Evolutionary conservation across 2,113 vertebrate species (phyloP).

Genomic region (Oryzias celebensis): DNA sequence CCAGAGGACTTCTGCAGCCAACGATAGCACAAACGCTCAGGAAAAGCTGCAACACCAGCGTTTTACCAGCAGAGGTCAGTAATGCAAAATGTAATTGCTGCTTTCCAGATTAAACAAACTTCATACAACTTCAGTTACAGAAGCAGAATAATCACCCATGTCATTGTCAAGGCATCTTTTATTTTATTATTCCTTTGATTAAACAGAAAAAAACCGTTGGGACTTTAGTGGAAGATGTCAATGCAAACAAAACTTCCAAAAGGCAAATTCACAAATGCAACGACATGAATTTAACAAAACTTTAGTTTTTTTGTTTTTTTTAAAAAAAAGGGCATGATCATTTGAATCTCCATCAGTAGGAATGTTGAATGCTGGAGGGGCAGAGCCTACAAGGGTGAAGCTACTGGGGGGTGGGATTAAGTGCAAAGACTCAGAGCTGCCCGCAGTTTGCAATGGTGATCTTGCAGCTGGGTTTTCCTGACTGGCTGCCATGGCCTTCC

Average conservation of each 20-base stretch:
- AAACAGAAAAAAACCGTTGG: slow-evolving; percentile 36
- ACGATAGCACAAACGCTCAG: too few relatives aligned
- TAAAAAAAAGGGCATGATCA: too few relatives aligned
- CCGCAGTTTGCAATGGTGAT: slow-evolving; percentile 84
- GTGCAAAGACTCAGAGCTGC: slow-evolving; percentile 73
- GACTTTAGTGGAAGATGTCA: slow-evolving; percentile 42
- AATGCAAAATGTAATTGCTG: not conserved
- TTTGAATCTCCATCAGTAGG: slow-evolving; percentile 52
- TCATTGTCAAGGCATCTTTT: slow-evolving; percentile 56
- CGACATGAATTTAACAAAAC: slow-evolving; percentile 33
- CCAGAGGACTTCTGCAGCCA: too few relatives aligned
- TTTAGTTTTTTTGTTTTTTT: too few relatives aligned
- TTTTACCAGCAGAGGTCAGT: not conserved
- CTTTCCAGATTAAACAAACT: not conserved
- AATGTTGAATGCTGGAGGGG: slow-evolving; percentile 60
- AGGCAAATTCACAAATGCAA: slow-evolving; percentile 69
- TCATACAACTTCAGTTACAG: not conserved
- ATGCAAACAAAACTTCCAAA: slow-evolving; percentile 61
- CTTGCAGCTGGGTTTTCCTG: slow-evolving; percentile 80
- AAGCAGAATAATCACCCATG: not conserved
- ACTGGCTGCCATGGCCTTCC: slow-evolving; percentile 69
- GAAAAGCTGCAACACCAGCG: too few relatives aligned
- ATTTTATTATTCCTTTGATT: slow-evolving; percentile 52
- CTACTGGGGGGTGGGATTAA: slow-evolving; percentile 11
- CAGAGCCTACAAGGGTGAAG: slow-evolving; percentile 17